A percentile compares a stretch with the other conserved stretches of the same genome.
Conservation (phyloP, 2,113 vertebrate genomes). For the Poicephalus gulielmi region DNA sequence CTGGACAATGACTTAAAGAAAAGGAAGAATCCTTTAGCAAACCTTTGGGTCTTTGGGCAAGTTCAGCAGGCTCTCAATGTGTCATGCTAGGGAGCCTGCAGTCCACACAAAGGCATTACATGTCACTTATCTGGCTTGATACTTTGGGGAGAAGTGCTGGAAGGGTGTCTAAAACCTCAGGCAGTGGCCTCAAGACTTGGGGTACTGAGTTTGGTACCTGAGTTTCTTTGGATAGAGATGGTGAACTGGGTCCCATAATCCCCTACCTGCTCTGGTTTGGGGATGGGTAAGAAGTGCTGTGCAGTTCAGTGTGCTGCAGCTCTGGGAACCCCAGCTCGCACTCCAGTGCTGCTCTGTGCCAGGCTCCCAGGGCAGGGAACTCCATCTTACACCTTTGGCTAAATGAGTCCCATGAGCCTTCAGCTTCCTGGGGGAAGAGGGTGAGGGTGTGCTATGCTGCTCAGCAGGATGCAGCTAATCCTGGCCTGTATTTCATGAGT, state of each 20-base stretch:
- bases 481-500: neutral
- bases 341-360: too few species aligned
- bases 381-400: neutral
- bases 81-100: neutral
- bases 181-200: neutral
- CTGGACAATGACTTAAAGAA: neutral
- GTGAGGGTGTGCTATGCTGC: neutral
- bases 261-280: neutral
- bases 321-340: neutral
- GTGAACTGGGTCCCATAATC: neutral
- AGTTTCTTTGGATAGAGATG: neutral
- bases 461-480: conserved; percentile 22
- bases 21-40: neutral
- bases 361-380: neutral
- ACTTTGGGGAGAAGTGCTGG: neutral
- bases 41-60: neutral
- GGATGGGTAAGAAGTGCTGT: neutral
- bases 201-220: neutral
- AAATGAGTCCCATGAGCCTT: fast-evolving
- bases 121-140: neutral
- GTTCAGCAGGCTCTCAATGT: neutral
- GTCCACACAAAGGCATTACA: neutral
- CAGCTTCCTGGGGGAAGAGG: neutral
- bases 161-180: neutral
- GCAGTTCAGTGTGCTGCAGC: neutral